These are phyloP conservation scores for Lucilia sericata DNA, from an alignment of 1,140 invertebrate genomes.

Conservation along the genomic window DNA sequence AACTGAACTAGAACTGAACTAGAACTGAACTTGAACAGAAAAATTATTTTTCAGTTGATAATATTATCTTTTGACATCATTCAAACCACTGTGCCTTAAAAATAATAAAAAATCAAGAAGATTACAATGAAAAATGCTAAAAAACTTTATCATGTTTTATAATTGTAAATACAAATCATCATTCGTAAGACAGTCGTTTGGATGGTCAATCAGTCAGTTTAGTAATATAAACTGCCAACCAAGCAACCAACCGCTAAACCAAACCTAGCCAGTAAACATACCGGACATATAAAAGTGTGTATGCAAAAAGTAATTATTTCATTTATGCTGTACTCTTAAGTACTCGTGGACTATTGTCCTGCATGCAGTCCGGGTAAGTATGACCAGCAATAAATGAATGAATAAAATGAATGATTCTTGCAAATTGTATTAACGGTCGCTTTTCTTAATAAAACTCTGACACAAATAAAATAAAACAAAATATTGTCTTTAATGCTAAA, in stretches of 20 bases:
- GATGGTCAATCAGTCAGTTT: slow-evolving; percentile 25
- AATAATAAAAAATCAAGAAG: background rate
- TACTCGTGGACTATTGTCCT: too few species aligned
- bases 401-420: background rate
- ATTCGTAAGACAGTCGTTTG: slow-evolving; percentile 5
- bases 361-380: too few species aligned
- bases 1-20: too few species aligned
- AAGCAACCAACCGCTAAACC: background rate
- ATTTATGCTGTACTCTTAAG: background rate
- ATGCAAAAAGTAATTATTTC: slow-evolving; percentile 17
- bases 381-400: background rate
- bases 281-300: background rate
- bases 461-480: background rate
- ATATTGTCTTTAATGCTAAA: background rate
- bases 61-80: too few species aligned
- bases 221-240: background rate
- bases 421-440: slow-evolving; percentile 13
- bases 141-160: background rate
- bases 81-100: background rate
- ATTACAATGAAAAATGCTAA: background rate
- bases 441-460: background rate
- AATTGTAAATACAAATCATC: background rate
- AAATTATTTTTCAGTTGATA: too few species aligned
- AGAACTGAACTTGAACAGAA: too few species aligned
- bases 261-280: background rate